Evolutionary conservation across 2,797 vertebrate genomes (phyloP).

Genomic region (Falco novaeseelandiae): DNA sequence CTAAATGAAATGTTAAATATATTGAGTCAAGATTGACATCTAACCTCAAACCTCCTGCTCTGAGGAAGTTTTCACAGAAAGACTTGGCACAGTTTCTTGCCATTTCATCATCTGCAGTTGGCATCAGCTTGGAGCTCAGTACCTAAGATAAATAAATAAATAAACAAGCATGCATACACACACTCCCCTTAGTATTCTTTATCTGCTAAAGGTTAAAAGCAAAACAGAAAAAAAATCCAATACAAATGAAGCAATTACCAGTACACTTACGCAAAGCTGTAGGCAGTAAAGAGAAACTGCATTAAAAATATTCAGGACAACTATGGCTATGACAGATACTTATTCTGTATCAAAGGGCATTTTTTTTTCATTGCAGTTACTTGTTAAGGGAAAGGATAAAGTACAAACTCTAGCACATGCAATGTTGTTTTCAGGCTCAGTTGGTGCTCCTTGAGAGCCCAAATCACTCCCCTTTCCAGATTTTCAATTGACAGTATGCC

Average conservation of each 20-base stretch:
- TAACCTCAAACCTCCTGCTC: slow-evolving; percentile 96
- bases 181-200: not conserved
- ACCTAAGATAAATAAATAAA: slow-evolving; percentile 79
- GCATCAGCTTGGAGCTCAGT: slow-evolving; percentile 98
- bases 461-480: not conserved
- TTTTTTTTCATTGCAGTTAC: not conserved
- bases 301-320: not conserved
- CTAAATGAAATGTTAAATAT: not conserved
- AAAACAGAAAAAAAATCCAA: not conserved
- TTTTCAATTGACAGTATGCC: not conserved
- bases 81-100: slow-evolving; percentile 98
- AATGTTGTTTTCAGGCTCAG: not conserved
- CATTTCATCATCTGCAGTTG: slow-evolving; percentile 98
- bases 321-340: not conserved
- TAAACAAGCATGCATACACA: not conserved
- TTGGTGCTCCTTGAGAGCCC: not conserved
- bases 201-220: not conserved
- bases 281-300: not conserved
- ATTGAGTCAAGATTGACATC: slow-evolving; percentile 23
- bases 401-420: not conserved
- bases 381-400: not conserved
- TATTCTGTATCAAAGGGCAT: not conserved
- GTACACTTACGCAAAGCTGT: not conserved
- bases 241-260: not conserved
- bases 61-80: slow-evolving; percentile 99